Evolutionary conservation across 1,140 invertebrate genomes (phyloP), one percentile per base, ranked within the genome.

Genomic region (Sycobia sp.): DNA sequence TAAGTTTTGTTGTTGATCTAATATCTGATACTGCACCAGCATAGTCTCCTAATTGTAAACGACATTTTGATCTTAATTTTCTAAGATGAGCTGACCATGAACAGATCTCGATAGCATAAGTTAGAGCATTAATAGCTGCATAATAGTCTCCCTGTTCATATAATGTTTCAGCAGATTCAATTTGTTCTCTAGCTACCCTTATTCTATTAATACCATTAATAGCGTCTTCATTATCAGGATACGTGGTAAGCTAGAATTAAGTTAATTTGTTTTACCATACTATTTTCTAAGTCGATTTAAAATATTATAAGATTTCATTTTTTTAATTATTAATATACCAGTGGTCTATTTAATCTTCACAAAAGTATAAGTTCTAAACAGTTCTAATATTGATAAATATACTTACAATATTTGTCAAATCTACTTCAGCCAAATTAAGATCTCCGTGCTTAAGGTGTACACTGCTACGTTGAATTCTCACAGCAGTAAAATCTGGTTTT

Each of bases 401-500:
- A 89, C 91, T 87, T 86, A 96, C 93, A 71, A 97, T 90, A 82
- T 88, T 82, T 71, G 88, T 84, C 83, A 91, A 95, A 75, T 98
- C 95, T 47, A 86, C 80, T 74, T 90, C 86, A 2, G 96, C 95
- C 73, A 90, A 85, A 49, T 90, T 86, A 62, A 96, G 88, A 66
- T 91, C 86, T 1, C 92, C 96, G 82, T 95, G 88, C 79, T 98
- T 98, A 67, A 98, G 82, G 72, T 95, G 87, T 43, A 98, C 88
- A 73, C 89, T 89, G 20, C 90, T 95, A 71, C 95, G 83, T 76
- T 98, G 96, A 16, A 94, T 77, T 57, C 93, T 84, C 0, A 96
- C 97, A 23, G 94, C 87, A 62, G 87, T 90, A 80, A 99, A 99
- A 78, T 99, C 96, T 50, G 93, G 90, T 75, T 98, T 98, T 13